Evolutionary conservation across 37 sponge, comb jelly and placozoan genomes (phyloP).

Genomic region (Hormiphora californensis): DNA sequence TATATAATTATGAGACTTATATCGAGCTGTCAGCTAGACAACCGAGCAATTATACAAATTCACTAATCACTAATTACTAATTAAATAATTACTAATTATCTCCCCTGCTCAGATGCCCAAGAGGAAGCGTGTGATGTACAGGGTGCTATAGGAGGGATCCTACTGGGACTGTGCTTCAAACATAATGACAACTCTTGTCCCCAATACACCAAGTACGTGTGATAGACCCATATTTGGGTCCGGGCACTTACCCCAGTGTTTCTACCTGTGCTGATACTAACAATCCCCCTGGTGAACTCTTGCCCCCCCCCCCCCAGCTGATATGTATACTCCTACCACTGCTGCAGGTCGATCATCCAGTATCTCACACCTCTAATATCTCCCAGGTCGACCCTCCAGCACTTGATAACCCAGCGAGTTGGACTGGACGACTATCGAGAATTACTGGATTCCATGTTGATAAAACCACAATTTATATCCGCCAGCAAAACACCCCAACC

Average conservation of each 20-base stretch:
- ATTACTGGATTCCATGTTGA: background rate
- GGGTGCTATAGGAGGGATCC: background rate
- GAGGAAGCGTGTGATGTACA: too few relatives aligned
- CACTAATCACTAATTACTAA: background rate
- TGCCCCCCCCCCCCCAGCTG: background rate
- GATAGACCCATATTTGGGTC: background rate
- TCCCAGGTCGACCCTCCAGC: background rate
- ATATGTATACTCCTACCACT: background rate
- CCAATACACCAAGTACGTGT: constrained; percentile 43
- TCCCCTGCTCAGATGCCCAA: too few relatives aligned
- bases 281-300: background rate
- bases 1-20: too few relatives aligned
- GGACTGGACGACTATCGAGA: background rate
- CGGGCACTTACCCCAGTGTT: background rate
- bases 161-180: constrained; percentile 22
- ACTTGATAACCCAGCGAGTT: constrained; percentile 28
- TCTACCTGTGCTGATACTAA: background rate
- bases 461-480: background rate
- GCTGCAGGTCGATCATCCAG: background rate
- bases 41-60: background rate
- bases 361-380: background rate
- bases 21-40: too few relatives aligned
- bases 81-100: background rate
- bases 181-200: constrained; percentile 34
- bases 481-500: constrained; percentile 41